Conservation (phyloP, 2,797 vertebrate species). For the Mallotus villosus region DNA sequence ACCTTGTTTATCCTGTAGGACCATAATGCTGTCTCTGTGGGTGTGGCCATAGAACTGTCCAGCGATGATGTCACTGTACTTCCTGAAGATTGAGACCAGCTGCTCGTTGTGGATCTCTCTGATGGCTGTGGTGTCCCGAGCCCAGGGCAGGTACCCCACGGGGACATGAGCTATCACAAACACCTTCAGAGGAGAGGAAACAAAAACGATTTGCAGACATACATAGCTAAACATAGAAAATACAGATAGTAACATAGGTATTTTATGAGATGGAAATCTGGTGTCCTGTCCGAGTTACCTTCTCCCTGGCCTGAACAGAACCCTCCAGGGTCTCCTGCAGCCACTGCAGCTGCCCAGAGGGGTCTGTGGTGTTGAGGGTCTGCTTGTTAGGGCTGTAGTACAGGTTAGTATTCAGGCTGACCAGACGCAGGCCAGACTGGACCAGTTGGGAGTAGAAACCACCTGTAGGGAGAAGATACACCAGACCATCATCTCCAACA, state of each 20-base stretch:
- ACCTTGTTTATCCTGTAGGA: conserved; percentile 86
- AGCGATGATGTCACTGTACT: conserved; percentile 79
- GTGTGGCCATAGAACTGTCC: conserved; percentile 97
- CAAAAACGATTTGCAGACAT: background rate
- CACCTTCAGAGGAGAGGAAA: conserved; percentile 71
- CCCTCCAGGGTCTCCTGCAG: conserved; percentile 78
- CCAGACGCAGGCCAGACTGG: conserved; percentile 77
- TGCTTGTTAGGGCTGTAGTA: conserved; percentile 86
- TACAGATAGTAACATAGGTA: background rate
- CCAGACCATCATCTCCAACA: no score
- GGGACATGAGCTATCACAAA: conserved; percentile 93
- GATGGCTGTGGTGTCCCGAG: conserved; percentile 74
- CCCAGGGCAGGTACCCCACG: conserved; percentile 84
- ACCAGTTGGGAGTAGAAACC: conserved; percentile 92
- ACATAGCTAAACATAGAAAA: background rate
- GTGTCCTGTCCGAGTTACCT: conserved; percentile 61
- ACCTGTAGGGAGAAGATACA: conserved; percentile 64
- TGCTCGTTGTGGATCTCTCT: conserved; percentile 81
- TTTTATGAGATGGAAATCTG: background rate
- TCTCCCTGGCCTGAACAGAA: conserved; percentile 75
- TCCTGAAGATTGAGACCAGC: conserved; percentile 84
- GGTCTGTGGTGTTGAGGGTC: conserved; percentile 85
- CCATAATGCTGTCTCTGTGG: conserved; percentile 92
- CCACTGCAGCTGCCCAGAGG: conserved; percentile 89
- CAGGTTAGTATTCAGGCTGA: conserved; percentile 93